phyloP scores from a whole-genome alignment of 2,888 invertebrate species.

The Callyntrura sp. region DNA sequence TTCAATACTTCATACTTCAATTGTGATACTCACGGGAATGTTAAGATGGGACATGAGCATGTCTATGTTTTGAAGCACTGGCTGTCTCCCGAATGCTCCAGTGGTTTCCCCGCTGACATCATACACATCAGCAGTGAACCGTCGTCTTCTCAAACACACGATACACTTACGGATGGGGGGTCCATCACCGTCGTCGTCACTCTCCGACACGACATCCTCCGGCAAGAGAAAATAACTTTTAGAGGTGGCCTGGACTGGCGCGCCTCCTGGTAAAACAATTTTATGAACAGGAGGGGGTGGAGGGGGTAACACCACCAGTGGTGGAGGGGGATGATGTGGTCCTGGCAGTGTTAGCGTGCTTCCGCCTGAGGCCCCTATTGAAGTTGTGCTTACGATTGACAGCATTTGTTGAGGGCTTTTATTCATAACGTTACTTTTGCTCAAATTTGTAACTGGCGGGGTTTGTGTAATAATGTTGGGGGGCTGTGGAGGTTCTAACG shows the following conservation, averaged over 20 bases:
- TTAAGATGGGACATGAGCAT: slow-evolving; percentile 80
- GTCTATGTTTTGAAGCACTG: slow-evolving; percentile 79
- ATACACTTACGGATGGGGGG: slow-evolving; percentile 77
- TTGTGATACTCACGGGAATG: slow-evolving; percentile 70
- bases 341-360: slow-evolving; percentile 24
- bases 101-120: slow-evolving; percentile 50
- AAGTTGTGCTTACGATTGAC: slow-evolving; percentile 33
- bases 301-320: slow-evolving; percentile 30
- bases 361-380: neutral
- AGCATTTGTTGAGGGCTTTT: slow-evolving; percentile 36
- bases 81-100: slow-evolving; percentile 68
- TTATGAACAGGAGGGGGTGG: slow-evolving; percentile 34
- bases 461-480: neutral
- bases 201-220: slow-evolving; percentile 70
- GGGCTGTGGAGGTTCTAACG: neutral
- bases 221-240: slow-evolving; percentile 55
- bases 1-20: too few species aligned
- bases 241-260: neutral
- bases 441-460: neutral
- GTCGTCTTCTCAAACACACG: slow-evolving; percentile 79
- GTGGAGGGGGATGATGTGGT: slow-evolving; percentile 53
- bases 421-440: neutral
- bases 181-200: slow-evolving; percentile 76
- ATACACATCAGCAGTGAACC: slow-evolving; percentile 81
- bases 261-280: slow-evolving; percentile 22